Percentiles rank a stretch among this genome's conserved stretches.
Conservation (phyloP, 1,140 invertebrate genomes). For the Aethina tumida region DNA sequence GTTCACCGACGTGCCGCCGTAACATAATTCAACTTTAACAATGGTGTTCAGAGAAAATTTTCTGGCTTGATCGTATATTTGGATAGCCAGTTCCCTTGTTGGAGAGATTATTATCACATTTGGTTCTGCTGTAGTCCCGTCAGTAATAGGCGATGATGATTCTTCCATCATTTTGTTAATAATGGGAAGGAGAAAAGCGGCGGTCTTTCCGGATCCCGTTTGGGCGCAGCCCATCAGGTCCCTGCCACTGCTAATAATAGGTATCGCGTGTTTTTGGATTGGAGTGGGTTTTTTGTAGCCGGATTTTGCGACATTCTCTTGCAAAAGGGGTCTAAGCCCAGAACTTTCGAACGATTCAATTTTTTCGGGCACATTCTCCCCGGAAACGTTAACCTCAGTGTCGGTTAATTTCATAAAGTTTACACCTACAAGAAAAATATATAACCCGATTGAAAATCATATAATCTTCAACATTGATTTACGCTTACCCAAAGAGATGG, state of each 20-base stretch:
- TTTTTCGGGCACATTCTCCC: slow-evolving; percentile 51
- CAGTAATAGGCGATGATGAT: slow-evolving; percentile 40
- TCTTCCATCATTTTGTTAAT: slow-evolving; percentile 57
- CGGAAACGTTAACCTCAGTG: slow-evolving; percentile 71
- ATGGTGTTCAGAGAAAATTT: slow-evolving; percentile 75
- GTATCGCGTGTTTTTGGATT: slow-evolving; percentile 85
- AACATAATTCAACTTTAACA: slow-evolving; percentile 61
- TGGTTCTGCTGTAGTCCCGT: slow-evolving; percentile 45
- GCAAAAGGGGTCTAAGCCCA: slow-evolving; percentile 52
- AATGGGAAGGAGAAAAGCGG: slow-evolving; percentile 89
- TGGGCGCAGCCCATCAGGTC: slow-evolving; percentile 97
- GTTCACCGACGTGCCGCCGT: slow-evolving; percentile 75
- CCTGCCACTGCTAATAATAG: slow-evolving; percentile 63
- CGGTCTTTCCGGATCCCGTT: slow-evolving; percentile 91
- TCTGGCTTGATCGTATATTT: slow-evolving; percentile 77
- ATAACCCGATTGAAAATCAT: slow-evolving; percentile 8
- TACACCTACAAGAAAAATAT: slow-evolving; percentile 51
- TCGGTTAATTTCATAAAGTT: slow-evolving; percentile 84
- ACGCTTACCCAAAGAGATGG: slow-evolving; percentile 65
- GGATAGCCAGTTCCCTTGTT: slow-evolving; percentile 81
- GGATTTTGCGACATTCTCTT: slow-evolving; percentile 70
- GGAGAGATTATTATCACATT: slow-evolving; percentile 75
- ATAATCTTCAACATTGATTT: slow-evolving; percentile 40
- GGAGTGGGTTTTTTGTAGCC: slow-evolving; percentile 84
- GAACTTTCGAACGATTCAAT: slow-evolving; percentile 63